Evolutionary conservation across 2,888 invertebrate genomes (phyloP).

Genomic region (Coenonympha arcania): DNA sequence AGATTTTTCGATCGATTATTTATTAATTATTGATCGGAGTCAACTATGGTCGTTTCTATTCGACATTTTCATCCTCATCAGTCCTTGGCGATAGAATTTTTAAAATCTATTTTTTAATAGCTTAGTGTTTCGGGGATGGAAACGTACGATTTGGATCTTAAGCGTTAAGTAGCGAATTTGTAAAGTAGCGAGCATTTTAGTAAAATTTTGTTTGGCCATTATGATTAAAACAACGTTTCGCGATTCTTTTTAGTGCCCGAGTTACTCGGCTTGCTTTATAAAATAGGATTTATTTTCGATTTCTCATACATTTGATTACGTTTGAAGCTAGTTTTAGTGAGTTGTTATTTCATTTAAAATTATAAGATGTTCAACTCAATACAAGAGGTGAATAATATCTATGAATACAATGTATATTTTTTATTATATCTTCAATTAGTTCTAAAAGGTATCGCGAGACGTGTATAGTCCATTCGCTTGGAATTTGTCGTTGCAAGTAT

Average conservation of each 20-base stretch:
- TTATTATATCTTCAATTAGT: constrained; percentile 27
- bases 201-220: constrained; percentile 47
- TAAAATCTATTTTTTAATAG: constrained; percentile 24
- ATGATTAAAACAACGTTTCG: constrained; percentile 34
- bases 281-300: too few relatives aligned
- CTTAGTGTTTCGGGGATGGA: constrained; percentile 8
- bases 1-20: too few relatives aligned
- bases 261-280: too few relatives aligned
- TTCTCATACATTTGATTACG: too few relatives aligned
- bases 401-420: constrained; percentile 47
- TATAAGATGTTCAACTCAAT: too few relatives aligned
- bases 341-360: too few relatives aligned
- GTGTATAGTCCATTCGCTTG: too few relatives aligned
- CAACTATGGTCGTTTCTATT: constrained; percentile 3
- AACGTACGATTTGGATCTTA: constrained; percentile 14
- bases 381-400: too few relatives aligned
- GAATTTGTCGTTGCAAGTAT: too few relatives aligned
- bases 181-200: constrained; percentile 47
- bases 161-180: constrained; percentile 62
- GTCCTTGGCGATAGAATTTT: constrained; percentile 17
- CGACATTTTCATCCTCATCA: constrained; percentile 14
- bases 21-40: constrained; percentile 3
- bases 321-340: too few relatives aligned
- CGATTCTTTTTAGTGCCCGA: constrained; percentile 35
- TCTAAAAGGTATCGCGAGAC: constrained; percentile 22